Percentiles rank a stretch among this genome's conserved stretches.
These are phyloP conservation scores for Nixonia krombeini DNA, from an alignment of 1,140 invertebrate genomes.

Conservation along the genomic window DNA sequence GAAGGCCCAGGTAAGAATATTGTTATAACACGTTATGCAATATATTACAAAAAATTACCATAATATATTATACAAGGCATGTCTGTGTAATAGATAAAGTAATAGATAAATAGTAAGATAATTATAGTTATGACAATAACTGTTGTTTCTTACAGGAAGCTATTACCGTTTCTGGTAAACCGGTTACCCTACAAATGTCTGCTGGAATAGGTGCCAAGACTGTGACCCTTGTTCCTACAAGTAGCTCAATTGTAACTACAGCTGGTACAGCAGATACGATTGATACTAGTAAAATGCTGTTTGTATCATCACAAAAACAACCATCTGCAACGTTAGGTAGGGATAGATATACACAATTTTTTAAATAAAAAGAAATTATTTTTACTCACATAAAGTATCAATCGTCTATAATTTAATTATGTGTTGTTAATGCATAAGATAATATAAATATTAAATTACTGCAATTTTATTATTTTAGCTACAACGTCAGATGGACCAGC, in stretches of 20 bases:
- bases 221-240: constrained; percentile 71
- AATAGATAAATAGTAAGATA: too few relatives aligned
- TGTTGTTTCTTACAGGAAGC: constrained; percentile 71
- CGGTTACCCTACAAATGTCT: constrained; percentile 78
- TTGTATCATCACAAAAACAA: constrained; percentile 71
- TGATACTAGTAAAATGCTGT: constrained; percentile 72
- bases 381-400: neutral
- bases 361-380: neutral
- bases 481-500: constrained; percentile 75
- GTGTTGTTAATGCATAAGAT: too few relatives aligned
- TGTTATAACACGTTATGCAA: too few relatives aligned
- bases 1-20: constrained; percentile 58
- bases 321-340: constrained; percentile 72
- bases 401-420: too few relatives aligned
- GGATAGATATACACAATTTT: neutral
- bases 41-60: too few relatives aligned
- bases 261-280: constrained; percentile 55
- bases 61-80: too few relatives aligned
- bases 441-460: neutral
- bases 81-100: too few relatives aligned
- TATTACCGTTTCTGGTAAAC: constrained; percentile 79
- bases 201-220: constrained; percentile 72
- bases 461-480: constrained; percentile 54
- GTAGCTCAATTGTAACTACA: constrained; percentile 64
- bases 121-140: too few relatives aligned